These are phyloP conservation scores for Pungitius pungitius DNA, from an alignment of 2,113 vertebrate species.

Conservation along the genomic window DNA sequence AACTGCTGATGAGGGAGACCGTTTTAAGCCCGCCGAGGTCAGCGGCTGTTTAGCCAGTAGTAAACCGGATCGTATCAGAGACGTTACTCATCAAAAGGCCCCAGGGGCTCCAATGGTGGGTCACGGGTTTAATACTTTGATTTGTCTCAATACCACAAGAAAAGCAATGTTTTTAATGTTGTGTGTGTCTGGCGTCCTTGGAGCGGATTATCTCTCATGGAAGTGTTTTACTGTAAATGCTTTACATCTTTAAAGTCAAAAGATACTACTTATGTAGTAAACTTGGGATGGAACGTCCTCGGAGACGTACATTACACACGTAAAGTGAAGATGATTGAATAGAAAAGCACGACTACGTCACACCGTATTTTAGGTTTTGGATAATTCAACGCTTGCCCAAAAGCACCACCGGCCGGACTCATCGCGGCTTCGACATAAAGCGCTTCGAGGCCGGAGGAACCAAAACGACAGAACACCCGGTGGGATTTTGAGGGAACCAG, in stretches of 20 bases:
- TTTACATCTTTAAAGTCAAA: background rate
- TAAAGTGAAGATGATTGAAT: background rate
- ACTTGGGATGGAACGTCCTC: background rate
- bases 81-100: slow-evolving; percentile 22
- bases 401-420: slow-evolving; percentile 15
- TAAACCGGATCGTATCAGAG: slow-evolving; percentile 37
- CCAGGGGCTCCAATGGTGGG: too few relatives aligned
- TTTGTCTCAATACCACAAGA: background rate
- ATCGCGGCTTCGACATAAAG: background rate
- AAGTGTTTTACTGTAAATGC: background rate
- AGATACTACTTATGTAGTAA: background rate
- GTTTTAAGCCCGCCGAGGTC: slow-evolving; percentile 46
- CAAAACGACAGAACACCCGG: background rate
- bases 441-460: slow-evolving; percentile 42
- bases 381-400: too few relatives aligned
- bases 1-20: slow-evolving; percentile 56
- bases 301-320: background rate
- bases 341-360: background rate
- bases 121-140: background rate
- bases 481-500: slow-evolving; percentile 32
- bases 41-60: slow-evolving; percentile 6
- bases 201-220: background rate
- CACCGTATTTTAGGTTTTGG: too few relatives aligned
- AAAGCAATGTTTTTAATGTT: background rate
- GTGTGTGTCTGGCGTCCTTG: background rate